These are phyloP conservation scores for Dicaeum eximium DNA, from an alignment of 2,113 vertebrate species.

Conservation along the genomic window DNA sequence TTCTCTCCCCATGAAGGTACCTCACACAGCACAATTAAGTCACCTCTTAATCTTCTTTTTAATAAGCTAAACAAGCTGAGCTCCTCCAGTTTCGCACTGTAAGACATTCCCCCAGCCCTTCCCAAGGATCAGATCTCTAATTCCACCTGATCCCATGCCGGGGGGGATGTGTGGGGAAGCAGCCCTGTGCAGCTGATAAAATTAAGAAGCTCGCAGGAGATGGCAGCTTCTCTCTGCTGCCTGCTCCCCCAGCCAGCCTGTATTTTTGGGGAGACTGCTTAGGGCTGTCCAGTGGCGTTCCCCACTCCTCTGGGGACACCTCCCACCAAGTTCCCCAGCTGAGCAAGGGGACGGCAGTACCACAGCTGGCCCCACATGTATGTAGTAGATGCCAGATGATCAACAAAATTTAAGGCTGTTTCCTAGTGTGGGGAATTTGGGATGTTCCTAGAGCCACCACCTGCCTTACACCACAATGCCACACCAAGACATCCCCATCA, in stretches of 20 bases:
- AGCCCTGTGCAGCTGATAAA: not conserved
- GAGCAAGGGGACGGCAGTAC: not conserved
- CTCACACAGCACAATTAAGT: conserved; percentile 45
- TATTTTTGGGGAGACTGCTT: not conserved
- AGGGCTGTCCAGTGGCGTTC: accelerated
- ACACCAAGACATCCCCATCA: not conserved
- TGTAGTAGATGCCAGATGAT: not conserved
- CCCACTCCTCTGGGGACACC: accelerated
- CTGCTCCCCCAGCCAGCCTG: not conserved
- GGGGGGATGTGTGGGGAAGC: not conserved
- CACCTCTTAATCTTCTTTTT: conserved; percentile 49
- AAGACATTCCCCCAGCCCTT: conserved; percentile 1
- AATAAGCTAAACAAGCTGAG: conserved; percentile 53
- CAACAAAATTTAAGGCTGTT: not conserved
- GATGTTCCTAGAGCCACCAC: not conserved
- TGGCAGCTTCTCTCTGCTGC: not conserved
- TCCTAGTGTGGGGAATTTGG: not conserved
- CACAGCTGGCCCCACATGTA: not conserved
- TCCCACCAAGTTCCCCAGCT: not conserved
- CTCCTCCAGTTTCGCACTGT: not conserved
- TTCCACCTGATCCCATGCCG: not conserved
- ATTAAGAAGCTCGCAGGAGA: not conserved
- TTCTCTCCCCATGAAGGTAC: conserved; percentile 2
- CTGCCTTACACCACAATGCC: not conserved
- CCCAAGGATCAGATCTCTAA: conserved; percentile 25